Base-by-base conservation (phyloP, 2,113 vertebrate genomes). In the Tichodroma muraria region DNA sequence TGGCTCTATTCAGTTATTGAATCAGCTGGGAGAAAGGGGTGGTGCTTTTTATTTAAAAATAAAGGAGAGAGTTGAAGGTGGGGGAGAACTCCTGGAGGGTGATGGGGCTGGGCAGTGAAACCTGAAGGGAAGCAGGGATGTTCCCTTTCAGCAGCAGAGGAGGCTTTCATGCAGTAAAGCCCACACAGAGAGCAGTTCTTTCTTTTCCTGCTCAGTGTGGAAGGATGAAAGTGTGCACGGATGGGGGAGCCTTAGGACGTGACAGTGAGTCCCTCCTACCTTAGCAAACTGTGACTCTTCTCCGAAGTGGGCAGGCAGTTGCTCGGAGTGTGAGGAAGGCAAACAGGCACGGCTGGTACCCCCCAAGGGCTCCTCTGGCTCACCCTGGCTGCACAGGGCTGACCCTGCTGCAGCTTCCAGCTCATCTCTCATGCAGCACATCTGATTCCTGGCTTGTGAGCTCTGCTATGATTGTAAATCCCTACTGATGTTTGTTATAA, bases 251-350 rank as follows among this genome's bases (percentile, higher is more conserved):
- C 21, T n/a, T 49, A 49, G 23, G 16, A 17, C 37, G 45, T 27
- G 54, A 6, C 14, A 30, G 8, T 2, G 11, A 75, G 54, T 52
- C 31, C 56, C 49, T 71, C 19, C 31, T 37, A 11, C 20, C 10
- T 47, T 3, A 47, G 42, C 45, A 42, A n/a, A 66, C 38, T 18
- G 27, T 44, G 33, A 11, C 27, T 72, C 1, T 15, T 13, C 22
- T 37, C 7, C 0, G 8, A 12, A 75, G 10, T 1, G 3, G 38
- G 56, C 30, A 38, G 25, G 8, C 4, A 33, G 10, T 40, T 65
- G 13, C 8, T 70, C 21, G 25, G 38, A 33, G 8, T 31, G 16
- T 13, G 11, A 27, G 57, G 18, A 10, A 45, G 44, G 18, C 15
- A 15, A 45, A 45, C 42, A 42, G 42, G 42, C 42, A 42, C 42